These are phyloP conservation scores for Nycticryphes semicollaris DNA, from an alignment of 2,113 vertebrate species.

Conservation along the genomic window DNA sequence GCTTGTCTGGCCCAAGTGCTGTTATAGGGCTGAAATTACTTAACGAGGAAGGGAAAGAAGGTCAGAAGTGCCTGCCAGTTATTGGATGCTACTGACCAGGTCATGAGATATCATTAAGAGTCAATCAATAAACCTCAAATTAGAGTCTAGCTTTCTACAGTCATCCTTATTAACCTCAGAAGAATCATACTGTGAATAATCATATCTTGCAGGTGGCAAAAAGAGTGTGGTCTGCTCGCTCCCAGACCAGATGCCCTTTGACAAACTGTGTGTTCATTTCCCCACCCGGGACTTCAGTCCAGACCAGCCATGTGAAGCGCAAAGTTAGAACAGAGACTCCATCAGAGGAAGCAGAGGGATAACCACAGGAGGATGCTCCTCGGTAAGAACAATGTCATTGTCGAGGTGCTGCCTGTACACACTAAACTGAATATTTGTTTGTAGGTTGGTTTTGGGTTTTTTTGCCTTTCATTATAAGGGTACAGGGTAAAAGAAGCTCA, in stretches of 20 bases:
- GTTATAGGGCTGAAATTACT: constrained; percentile 8
- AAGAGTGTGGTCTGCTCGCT: neutral
- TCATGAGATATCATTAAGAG: constrained; percentile 8
- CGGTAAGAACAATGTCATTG: neutral
- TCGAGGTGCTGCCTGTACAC: neutral
- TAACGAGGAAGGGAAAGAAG: constrained; percentile 17
- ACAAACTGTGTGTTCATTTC: constrained; percentile 17
- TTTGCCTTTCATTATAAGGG: neutral
- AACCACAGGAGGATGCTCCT: neutral
- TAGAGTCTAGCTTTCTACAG: constrained; percentile 6
- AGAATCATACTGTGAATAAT: constrained; percentile 32
- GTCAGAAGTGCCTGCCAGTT: constrained; percentile 10
- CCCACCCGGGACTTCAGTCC: constrained; percentile 44
- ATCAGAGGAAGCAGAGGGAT: neutral
- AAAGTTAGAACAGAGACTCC: neutral
- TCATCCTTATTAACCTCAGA: constrained; percentile 38
- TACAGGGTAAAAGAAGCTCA: neutral
- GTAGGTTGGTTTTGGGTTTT: no score
- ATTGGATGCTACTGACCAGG: constrained; percentile 5
- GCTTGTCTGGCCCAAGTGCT: constrained; percentile 6
- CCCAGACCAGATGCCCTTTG: constrained; percentile 9
- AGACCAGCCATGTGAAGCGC: neutral
- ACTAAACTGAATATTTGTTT: neutral
- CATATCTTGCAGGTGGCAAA: constrained; percentile 15
- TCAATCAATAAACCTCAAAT: constrained; percentile 22